These are phyloP conservation scores for Epinotia ramella DNA, from an alignment of 2,888 invertebrate genomes.

Conservation along the genomic window DNA sequence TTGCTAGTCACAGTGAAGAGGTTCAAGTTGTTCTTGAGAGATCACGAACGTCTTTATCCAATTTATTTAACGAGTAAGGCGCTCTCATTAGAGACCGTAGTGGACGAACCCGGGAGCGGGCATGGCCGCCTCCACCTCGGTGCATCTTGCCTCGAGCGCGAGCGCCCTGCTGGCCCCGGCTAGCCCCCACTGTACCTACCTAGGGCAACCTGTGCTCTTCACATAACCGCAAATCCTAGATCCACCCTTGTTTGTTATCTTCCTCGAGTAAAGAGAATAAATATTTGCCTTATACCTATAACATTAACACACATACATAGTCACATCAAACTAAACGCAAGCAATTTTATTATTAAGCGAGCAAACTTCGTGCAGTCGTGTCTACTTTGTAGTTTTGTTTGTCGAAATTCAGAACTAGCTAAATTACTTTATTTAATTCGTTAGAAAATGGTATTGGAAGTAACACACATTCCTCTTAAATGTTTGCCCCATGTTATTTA, in stretches of 20 bases:
- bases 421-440: no score
- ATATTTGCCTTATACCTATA: background rate
- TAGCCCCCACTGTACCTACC: slow-evolving; percentile 8
- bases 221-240: slow-evolving; percentile 10
- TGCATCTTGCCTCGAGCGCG: slow-evolving; percentile 62
- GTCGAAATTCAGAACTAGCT: no score
- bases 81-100: slow-evolving; percentile 80
- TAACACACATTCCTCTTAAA: no score
- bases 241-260: background rate
- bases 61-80: slow-evolving; percentile 84
- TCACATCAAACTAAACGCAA: no score
- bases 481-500: no score
- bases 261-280: background rate
- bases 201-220: slow-evolving; percentile 7
- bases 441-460: no score
- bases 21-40: slow-evolving; percentile 83
- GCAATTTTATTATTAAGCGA: no score
- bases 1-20: slow-evolving; percentile 82
- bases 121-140: slow-evolving; percentile 63
- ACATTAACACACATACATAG: background rate
- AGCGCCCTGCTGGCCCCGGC: slow-evolving; percentile 21
- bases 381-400: no score
- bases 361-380: no score
- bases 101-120: slow-evolving; percentile 58
- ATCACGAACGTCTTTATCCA: slow-evolving; percentile 85